Conservation (phyloP, 1,140 invertebrate genomes). For the Littorina saxatilis region DNA sequence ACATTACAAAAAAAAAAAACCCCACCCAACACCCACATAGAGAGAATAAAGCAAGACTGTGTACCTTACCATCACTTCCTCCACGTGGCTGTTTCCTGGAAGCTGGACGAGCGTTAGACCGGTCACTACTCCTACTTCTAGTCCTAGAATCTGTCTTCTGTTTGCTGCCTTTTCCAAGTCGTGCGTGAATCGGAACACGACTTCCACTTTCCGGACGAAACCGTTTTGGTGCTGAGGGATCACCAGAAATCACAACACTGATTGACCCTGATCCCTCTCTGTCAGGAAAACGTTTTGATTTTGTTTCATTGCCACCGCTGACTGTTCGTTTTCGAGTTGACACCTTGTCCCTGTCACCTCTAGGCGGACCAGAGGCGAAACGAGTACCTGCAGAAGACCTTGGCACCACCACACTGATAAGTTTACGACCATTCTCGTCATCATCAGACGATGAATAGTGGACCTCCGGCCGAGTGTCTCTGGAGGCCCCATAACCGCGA, state of each 20-base stretch:
- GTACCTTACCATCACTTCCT: conserved; percentile 24
- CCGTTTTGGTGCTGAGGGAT: conserved; percentile 8
- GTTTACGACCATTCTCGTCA: conserved; percentile 23
- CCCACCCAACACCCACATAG: no score
- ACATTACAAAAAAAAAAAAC: no score
- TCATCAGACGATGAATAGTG: conserved; percentile 18
- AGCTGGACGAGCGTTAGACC: not conserved
- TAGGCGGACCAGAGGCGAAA: not conserved
- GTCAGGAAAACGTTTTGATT: conserved; percentile 9
- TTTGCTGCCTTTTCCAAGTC: conserved; percentile 21
- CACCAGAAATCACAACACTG: conserved; percentile 22
- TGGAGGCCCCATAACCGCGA: not conserved
- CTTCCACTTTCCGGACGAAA: not conserved
- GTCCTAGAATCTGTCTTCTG: not conserved
- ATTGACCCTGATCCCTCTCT: not conserved
- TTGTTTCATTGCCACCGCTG: not conserved
- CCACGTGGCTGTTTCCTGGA: not conserved
- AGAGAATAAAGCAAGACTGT: no score
- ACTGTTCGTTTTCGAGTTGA: not conserved
- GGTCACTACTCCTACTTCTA: no score
- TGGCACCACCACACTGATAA: conserved; percentile 42
- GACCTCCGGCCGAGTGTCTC: not conserved
- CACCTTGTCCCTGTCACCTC: not conserved
- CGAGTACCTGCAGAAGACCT: not conserved
- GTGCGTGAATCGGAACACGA: conserved; percentile 31